These are phyloP conservation scores for Mythimna albipuncta DNA, from an alignment of 2,888 invertebrate species.

Conservation along the genomic window DNA sequence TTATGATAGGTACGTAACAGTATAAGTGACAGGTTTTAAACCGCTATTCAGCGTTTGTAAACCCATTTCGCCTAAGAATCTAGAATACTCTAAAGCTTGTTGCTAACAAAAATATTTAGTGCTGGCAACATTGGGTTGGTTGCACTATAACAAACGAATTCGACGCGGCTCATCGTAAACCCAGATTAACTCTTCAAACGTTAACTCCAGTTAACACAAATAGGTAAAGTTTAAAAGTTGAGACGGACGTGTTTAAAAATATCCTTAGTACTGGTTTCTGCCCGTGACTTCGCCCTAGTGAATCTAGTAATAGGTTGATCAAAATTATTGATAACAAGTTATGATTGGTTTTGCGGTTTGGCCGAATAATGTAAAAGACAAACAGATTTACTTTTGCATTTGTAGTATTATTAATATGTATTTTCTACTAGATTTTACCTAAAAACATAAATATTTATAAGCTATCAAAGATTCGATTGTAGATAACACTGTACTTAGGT, in stretches of 20 bases:
- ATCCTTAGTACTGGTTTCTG: not conserved
- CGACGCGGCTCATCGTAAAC: conserved; percentile 62
- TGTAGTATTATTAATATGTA: not conserved
- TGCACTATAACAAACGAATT: conserved; percentile 60
- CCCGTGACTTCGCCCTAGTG: not conserved
- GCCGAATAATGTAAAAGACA: not conserved
- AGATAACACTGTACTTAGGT: not conserved
- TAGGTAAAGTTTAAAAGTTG: conserved; percentile 49
- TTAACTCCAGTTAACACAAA: conserved; percentile 59
- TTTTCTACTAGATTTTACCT: not conserved
- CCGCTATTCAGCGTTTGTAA: not conserved
- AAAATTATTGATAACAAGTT: too few relatives aligned
- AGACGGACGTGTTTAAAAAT: conserved; percentile 35
- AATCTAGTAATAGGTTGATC: too few relatives aligned
- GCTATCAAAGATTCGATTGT: conserved; percentile 5
- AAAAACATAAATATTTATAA: conserved; percentile 19
- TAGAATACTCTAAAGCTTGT: conserved; percentile 24
- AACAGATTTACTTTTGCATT: not conserved
- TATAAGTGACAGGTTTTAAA: not conserved
- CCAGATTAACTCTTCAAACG: conserved; percentile 59
- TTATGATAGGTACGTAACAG: too few relatives aligned
- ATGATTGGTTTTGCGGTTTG: not conserved
- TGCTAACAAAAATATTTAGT: conserved; percentile 41
- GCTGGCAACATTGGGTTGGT: conserved; percentile 40
- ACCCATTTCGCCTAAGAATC: conserved; percentile 1